Base-by-base conservation (phyloP, 2,113 vertebrate species). In the Anoplopoma fimbria region DNA sequence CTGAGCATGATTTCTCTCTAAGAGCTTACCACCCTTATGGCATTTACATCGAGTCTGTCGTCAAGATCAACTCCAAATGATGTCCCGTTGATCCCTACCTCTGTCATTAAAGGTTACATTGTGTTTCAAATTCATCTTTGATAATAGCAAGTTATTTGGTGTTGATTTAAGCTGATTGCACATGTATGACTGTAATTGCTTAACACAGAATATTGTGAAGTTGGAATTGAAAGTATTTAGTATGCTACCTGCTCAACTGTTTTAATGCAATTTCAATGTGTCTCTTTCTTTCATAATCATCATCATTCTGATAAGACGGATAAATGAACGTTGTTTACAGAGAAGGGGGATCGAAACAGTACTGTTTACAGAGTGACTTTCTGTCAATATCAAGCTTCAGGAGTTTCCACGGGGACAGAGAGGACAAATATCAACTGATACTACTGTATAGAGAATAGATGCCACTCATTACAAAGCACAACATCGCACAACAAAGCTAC, bases 191-290 rank as follows among this genome's bases (percentile, higher is more conserved):
- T 78, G 15, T 61, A 57, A 27, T 3, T 29, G 34, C 12, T 27
- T 17, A 31, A n/a, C 7, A n/a, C 51, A 12, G 23, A 55, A 15
- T 31, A 25, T 36, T 1, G 3, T 29, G 8, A 61, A 77, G 58
- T 27, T 65, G 36, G 23, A 1, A 36, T 38, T 36, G 4, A 15
- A 53, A 57, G 36, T 58, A 15, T 57, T 75, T 73, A 55, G 71
- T 72, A 49, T 63, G 42, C 74, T 29, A 27, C 33, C 10, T 45
- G 64, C 63, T 55, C 19, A 21, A 27, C 45, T 42, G 21, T 77
- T 85, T 82, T 75, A 88, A 87, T 75, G 82, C 81, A 33, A 81
- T 76, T 76, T 80, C 77, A 87, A 58, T 72, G 84, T 77, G 70
- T 82, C 77, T 36, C 74, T 55, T 58, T 40, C 23, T 21, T 71